Base-by-base conservation (phyloP, 2,888 invertebrate genomes). In the Chromoteleia sp. region DNA sequence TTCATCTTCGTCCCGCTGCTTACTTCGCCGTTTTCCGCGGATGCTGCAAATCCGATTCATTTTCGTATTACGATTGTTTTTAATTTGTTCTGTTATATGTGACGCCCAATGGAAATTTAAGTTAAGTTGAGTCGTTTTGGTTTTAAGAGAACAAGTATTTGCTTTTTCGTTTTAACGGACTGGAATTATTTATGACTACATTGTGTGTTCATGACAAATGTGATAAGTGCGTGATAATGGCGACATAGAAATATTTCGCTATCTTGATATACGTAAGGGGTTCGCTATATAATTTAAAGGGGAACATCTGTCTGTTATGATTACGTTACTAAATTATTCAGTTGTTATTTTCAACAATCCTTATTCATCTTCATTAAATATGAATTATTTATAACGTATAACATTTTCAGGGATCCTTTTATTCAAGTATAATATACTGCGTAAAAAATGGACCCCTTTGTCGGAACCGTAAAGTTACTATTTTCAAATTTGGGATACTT, bases 171-270 rank as follows among this genome's bases (percentile, higher is more conserved):
- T 39, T 52, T 39, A 41, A 52, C 6, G 6, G 52, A 7, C 8
- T 39, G 7, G 56, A 45, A 56, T 68, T 68, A 68, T 68, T 68
- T 68, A 68, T 33, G 56, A 45, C 12, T 29, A 19, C 68, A 68
- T 12, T 54, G 21, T 68, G 6, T 56, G 41, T 54, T 41, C 68
- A 58, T 70, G 70, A 70, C 70, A 70, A 58, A 48, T 56, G 36
- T 58, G 59, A 71, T 71, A 71, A 71, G 71, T 45, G 71, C 71
- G 50, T 71, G 71, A 71, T 71, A 56, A 68, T 68, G 43, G 52
- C 41, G 30, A 70, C 58, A 70, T 45, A 59, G 59, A 39, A 59
- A 59, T 71, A 25, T 74, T 63, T 74, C 21, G 14, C 25, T 56
- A 74, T 56, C 65, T 56, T 58, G 74, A 74, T 74, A 21, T 33